These are phyloP conservation scores for Dendrocincla tyrannina DNA, from an alignment of 2,797 vertebrate species.

Conservation along the genomic window DNA sequence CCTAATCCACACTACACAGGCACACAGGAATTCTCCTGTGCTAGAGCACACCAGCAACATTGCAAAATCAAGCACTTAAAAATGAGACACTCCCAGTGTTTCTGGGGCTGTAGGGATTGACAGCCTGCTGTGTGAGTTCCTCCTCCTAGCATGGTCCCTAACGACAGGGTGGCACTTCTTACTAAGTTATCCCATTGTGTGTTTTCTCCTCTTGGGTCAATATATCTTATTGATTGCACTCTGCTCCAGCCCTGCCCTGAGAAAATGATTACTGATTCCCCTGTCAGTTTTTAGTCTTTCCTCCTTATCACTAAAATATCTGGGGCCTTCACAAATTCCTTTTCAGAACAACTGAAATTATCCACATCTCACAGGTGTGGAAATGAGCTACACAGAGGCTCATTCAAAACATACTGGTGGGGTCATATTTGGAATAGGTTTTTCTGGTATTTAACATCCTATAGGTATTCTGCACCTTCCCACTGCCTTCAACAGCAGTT, in stretches of 20 bases:
- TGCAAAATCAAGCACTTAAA: background rate
- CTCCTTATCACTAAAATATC: background rate
- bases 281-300: background rate
- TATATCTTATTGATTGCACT: background rate
- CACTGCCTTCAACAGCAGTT: background rate
- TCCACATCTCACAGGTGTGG: background rate
- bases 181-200: background rate
- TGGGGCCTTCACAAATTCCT: background rate
- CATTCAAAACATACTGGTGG: background rate
- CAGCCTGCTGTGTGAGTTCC: background rate
- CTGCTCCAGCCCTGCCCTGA: background rate
- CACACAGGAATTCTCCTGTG: background rate
- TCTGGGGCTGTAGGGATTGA: background rate
- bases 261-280: background rate
- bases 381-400: background rate
- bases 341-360: background rate
- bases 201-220: background rate
- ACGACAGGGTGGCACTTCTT: background rate
- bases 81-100: background rate
- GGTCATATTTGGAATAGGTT: background rate
- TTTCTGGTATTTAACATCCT: background rate
- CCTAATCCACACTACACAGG: background rate
- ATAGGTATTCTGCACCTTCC: background rate
- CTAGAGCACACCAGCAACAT: background rate
- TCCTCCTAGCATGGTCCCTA: background rate